Percentiles rank a stretch among this genome's conserved stretches.
phyloP scores from a whole-genome alignment of 2,113 vertebrate genomes.

The Pimephales promelas region DNA sequence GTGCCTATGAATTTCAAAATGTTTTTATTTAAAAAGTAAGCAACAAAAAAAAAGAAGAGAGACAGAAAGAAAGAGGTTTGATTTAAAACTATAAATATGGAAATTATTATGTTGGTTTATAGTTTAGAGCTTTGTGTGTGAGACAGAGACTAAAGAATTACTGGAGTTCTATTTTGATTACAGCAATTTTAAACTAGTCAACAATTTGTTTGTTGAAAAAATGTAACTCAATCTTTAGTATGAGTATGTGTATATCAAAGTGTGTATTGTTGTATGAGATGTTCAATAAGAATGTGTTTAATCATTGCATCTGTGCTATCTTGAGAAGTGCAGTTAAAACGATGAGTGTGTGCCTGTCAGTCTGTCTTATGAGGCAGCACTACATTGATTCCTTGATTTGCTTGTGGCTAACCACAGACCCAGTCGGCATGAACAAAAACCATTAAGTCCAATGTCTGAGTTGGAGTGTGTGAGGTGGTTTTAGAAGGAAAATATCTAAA shows the following conservation, averaged over 20 bases:
- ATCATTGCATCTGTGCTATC: not conserved
- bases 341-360: constrained; percentile 47
- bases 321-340: not conserved
- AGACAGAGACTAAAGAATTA: not conserved
- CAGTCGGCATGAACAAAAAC: constrained; percentile 40
- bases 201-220: not conserved
- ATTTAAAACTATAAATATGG: constrained; percentile 54
- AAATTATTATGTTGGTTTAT: constrained; percentile 60
- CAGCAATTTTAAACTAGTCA: not conserved
- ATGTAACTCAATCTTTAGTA: not conserved
- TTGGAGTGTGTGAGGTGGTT: constrained; percentile 30
- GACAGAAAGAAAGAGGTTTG: constrained; percentile 52
- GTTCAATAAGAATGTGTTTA: not conserved
- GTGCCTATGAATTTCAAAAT: constrained; percentile 56
- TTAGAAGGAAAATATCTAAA: constrained; percentile 35
- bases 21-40: constrained; percentile 54
- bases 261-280: constrained; percentile 29
- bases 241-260: not conserved
- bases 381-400: constrained; percentile 44
- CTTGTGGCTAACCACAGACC: constrained; percentile 51
- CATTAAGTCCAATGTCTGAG: constrained; percentile 27
- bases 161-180: not conserved
- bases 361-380: constrained; percentile 32
- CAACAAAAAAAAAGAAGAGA: constrained; percentile 38
- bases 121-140: not conserved